Evolutionary conservation across 2,797 vertebrate species (phyloP), one percentile per base, ranked within the genome.

Genomic region (Spheniscus humboldti): DNA sequence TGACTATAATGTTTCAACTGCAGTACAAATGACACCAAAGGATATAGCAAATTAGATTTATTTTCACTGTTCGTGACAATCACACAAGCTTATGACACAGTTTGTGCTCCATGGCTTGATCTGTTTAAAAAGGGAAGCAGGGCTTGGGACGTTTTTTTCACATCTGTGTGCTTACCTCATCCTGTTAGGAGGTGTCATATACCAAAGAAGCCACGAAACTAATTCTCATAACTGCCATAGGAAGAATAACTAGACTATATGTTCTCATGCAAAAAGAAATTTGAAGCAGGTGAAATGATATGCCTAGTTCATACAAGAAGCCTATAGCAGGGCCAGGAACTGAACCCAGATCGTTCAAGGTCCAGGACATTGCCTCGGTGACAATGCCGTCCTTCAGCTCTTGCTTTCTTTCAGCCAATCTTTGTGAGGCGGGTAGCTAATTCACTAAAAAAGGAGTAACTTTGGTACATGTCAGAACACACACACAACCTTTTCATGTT

Each of bases 21-120:
- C 74, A 78, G 64, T 55, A 60, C 16, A 52, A 85, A 67, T 52
- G 20, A 35, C 33, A 66, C 43, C 62, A 75, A 92, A 92, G 35
- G 27, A 77, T 76, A 64, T 25, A 84, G 66, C 33, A 88, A 74
- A 52, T 82, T 16, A 80, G 56, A 63, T 79, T 90, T 87, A n/a
- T 27, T 95, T 94, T 81, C 76, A 60, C n/a, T 47, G 2, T 87
- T 94, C 86, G 30, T 94, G 83, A 64, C 35, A 78, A 25, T 48
- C 47, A 33, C n/a, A 55, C 33, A 84, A 69, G n/a, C 8, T 78
- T 82, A 14, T 64, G 67, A 43, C 5, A 7, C 35, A 62, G 4
- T 83, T 86, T 74, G 43, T 78, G 69, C 41, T 69, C 52, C 35
- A 25, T 60, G 39, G 6, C 41, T 87, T 86, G 55, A 81, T 76